Evolutionary conservation across 2,888 invertebrate species (phyloP), one percentile per base, ranked within the genome.

Genomic region (Plebejus melissa): DNA sequence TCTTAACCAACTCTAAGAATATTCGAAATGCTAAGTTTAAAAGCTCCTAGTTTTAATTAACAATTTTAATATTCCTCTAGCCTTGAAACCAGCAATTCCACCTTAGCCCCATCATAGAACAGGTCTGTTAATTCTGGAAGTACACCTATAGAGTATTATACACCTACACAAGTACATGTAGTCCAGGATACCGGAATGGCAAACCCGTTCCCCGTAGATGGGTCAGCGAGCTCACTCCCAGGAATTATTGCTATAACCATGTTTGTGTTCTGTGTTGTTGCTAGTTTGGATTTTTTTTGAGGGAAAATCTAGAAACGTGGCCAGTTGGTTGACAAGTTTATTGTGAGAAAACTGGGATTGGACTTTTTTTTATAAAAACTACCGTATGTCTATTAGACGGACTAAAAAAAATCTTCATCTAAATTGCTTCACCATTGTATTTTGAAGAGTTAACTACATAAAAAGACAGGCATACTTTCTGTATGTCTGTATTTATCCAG

Each of bases 171-270:
- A 54, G 54, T 54, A 28, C 60, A 28, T 9, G 28, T 32, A 65
- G 5, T 13, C 11, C 65, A 65, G 65, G 65, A 65, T 65, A 65
- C 65, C 65, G 65, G 65, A 65, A 65, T 65, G 13, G 32, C 13
- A 65, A 65, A 65, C 65, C 13, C 16, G 65, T 65, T 65, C 13
- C 60, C 65, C 65, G 65, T 65, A 65, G 65, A 65, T 65, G 65
- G 32, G 65, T 65, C 65, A 65, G 65, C 65, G 65, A 32, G 65
- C 65, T 65, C 65, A 65, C 36, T 36, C 32, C 13, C 65, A 32
- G 65, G 65, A 65, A 65, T 65, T 65, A 65, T 65, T 65, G 65
- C 65, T 5, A 16, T 65, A 65, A 54, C 54, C 54, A 16, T 54
- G 54, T 54, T 54, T 54, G 54, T 65, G 4, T 13, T 22, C 60